These are phyloP conservation scores for Phaethornis superciliosus DNA, from an alignment of 2,113 vertebrate genomes.

Conservation along the genomic window DNA sequence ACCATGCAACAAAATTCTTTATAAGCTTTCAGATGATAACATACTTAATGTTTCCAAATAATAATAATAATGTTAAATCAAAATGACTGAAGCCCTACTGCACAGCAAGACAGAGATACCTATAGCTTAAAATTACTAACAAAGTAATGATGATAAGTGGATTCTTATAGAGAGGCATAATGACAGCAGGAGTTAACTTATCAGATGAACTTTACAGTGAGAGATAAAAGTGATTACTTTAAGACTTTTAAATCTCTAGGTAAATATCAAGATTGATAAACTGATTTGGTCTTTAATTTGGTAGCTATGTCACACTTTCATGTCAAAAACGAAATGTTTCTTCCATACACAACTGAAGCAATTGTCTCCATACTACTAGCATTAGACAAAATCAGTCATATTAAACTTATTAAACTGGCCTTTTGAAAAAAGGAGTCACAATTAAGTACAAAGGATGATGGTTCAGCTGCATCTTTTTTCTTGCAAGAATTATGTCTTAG, in stretches of 20 bases:
- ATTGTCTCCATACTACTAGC: not conserved
- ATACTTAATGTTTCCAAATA: not conserved
- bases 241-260: not conserved
- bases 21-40: not conserved
- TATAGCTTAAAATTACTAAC: constrained; percentile 10
- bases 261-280: not conserved
- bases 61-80: not conserved
- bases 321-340: not conserved
- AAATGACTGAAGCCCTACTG: not conserved
- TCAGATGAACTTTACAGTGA: not conserved
- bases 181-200: constrained; percentile 37
- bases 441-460: not conserved
- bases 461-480: not conserved
- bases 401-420: not conserved
- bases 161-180: constrained; percentile 21
- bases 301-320: not conserved
- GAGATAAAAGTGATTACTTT: constrained; percentile 47
- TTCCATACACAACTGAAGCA: not conserved
- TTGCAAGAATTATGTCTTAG: not conserved
- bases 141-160: constrained; percentile 34
- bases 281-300: not conserved
- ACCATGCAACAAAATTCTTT: not conserved
- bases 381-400: not conserved
- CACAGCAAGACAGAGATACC: not conserved
- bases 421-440: not conserved